These are phyloP conservation scores for Tragelaphus strepsiceros DNA, from an alignment of 2,113 vertebrate species.

Conservation along the genomic window DNA sequence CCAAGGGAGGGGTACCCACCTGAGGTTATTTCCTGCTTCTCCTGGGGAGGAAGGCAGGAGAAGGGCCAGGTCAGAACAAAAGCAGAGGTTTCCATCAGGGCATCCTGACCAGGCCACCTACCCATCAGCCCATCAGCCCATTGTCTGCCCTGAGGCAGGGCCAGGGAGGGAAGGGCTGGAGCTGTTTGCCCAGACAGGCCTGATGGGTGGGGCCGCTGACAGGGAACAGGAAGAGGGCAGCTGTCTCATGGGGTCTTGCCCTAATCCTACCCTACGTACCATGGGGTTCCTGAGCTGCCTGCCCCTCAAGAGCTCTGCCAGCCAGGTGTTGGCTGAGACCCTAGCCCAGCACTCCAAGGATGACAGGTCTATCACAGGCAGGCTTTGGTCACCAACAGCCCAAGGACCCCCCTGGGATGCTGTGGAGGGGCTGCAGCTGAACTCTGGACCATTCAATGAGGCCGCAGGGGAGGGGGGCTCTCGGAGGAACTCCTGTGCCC, in stretches of 20 bases:
- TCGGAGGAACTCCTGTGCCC: neutral
- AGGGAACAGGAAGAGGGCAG: neutral
- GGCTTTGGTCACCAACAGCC: neutral
- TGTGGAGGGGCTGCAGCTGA: neutral
- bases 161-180: neutral
- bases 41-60: neutral
- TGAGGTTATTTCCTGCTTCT: slow-evolving; percentile 58
- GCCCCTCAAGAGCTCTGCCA: neutral
- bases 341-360: neutral
- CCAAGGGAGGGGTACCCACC: slow-evolving; percentile 46
- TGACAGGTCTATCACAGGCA: neutral
- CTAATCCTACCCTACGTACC: neutral
- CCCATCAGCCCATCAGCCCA: neutral
- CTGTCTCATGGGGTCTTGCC: neutral
- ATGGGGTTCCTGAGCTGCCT: neutral
- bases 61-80: neutral
- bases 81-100: neutral
- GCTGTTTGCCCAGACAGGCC: neutral
- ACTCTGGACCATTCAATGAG: neutral
- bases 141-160: neutral
- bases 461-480: neutral
- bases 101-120: neutral
- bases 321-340: neutral
- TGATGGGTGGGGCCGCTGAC: neutral
- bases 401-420: neutral